phyloP scores from a whole-genome alignment of 2,797 vertebrate species.

The Phrynocephalus vlangalii region DNA sequence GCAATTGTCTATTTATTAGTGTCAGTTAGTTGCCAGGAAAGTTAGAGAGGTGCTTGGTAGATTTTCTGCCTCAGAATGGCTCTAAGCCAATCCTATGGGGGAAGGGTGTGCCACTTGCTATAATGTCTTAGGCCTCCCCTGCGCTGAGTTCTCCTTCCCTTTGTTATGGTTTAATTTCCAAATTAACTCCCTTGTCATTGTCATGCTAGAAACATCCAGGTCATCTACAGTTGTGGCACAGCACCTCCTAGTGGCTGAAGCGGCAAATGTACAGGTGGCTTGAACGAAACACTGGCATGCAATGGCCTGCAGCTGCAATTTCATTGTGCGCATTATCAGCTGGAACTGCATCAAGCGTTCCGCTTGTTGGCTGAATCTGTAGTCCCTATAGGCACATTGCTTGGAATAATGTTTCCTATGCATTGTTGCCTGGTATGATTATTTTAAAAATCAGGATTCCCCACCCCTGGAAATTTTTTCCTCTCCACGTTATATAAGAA shows the following conservation, averaged over 20 bases:
- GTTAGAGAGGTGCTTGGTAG: too few relatives aligned
- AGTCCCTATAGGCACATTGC: not conserved
- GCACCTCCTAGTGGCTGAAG: not conserved
- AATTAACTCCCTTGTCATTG: not conserved
- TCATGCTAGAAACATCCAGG: not conserved
- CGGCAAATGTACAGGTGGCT: not conserved
- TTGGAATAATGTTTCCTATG: not conserved
- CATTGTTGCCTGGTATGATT: not conserved
- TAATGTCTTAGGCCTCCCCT: not conserved
- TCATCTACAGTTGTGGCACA: not conserved
- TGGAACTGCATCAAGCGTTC: slow-evolving; percentile 8
- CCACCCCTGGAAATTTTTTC: slow-evolving; percentile 18
- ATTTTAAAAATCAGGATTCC: slow-evolving; percentile 21
- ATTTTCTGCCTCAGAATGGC: not conserved
- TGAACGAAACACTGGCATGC: not conserved
- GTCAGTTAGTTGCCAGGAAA: too few relatives aligned
- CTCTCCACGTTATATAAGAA: slow-evolving; percentile 29
- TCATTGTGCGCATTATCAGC: not conserved
- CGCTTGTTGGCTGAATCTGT: not conserved
- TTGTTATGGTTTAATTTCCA: not conserved
- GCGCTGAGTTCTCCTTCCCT: not conserved
- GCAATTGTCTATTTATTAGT: too few relatives aligned
- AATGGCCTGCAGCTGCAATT: not conserved
- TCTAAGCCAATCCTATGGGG: not conserved
- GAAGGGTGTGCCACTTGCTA: not conserved